Conservation (phyloP, 1,140 invertebrate genomes). For the Caenorhabditis tropicalis region DNA sequence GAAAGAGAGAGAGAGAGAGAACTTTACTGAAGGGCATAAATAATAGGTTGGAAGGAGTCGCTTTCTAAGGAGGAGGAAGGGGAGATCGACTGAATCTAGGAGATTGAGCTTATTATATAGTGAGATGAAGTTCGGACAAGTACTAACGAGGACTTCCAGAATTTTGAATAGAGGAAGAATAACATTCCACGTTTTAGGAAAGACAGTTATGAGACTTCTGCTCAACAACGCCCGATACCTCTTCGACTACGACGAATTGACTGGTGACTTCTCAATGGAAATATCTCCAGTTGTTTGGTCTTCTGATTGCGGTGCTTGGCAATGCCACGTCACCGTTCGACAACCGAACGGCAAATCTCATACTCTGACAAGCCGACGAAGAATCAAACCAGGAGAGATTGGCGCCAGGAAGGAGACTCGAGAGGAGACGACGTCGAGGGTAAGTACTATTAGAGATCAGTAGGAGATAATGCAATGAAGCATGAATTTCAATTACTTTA, state of each 20-base stretch:
- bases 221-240: slow-evolving; percentile 54
- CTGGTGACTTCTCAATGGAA: slow-evolving; percentile 57
- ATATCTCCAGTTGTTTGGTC: slow-evolving; percentile 46
- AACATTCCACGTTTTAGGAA: background rate
- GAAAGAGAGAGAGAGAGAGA: background rate
- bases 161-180: background rate
- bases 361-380: slow-evolving; percentile 46
- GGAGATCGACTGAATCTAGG: too few relatives aligned
- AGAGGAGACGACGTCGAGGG: background rate
- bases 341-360: slow-evolving; percentile 44
- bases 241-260: slow-evolving; percentile 56
- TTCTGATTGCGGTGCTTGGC: slow-evolving; percentile 50
- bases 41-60: background rate
- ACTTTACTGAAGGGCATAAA: slow-evolving; percentile 4
- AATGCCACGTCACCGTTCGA: slow-evolving; percentile 54
- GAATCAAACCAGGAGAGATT: slow-evolving; percentile 11
- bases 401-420: background rate
- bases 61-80: too few relatives aligned
- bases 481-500: background rate
- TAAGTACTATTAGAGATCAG: background rate
- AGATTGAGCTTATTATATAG: too few relatives aligned
- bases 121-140: too few relatives aligned
- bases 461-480: too few relatives aligned
- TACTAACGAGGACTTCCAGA: too few relatives aligned
- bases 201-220: slow-evolving; percentile 47